phyloP scores from a whole-genome alignment of 2,888 invertebrate genomes.

The Ctenicera cuprea region DNA sequence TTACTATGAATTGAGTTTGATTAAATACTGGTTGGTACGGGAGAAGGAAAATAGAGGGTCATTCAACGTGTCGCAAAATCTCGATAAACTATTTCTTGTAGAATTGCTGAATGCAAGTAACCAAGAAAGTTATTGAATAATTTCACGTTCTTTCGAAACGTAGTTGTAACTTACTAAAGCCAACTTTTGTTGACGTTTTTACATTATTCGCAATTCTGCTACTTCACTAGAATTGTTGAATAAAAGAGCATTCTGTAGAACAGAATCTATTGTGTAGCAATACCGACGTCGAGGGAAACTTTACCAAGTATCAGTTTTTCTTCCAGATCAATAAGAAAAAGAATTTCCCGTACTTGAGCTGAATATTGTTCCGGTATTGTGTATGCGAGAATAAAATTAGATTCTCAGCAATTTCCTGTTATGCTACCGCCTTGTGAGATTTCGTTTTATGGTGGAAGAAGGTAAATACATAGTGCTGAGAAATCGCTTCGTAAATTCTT shows the following conservation, averaged over 20 bases:
- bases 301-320: conserved; percentile 40
- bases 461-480: conserved; percentile 15
- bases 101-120: background rate
- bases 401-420: conserved; percentile 39
- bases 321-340: conserved; percentile 43
- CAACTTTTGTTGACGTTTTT: conserved; percentile 38
- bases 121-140: conserved; percentile 28
- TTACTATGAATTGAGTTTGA: conserved; percentile 29
- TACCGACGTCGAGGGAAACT: conserved; percentile 38
- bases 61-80: background rate
- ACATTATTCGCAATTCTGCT: conserved; percentile 42
- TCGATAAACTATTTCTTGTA: background rate
- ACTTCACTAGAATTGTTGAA: conserved; percentile 39
- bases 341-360: conserved; percentile 38
- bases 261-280: conserved; percentile 42
- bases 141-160: conserved; percentile 27
- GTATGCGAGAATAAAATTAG: conserved; percentile 42
- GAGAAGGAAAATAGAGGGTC: conserved; percentile 17
- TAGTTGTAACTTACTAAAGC: conserved; percentile 3
- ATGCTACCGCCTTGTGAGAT: conserved; percentile 18
- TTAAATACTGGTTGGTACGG: conserved; percentile 1
- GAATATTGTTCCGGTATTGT: conserved; percentile 38
- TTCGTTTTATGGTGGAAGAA: conserved; percentile 21
- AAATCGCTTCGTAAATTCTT: conserved; percentile 20
- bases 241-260: conserved; percentile 48